Conservation (phyloP, 2,888 invertebrate genomes). For the Sericinus montela region DNA sequence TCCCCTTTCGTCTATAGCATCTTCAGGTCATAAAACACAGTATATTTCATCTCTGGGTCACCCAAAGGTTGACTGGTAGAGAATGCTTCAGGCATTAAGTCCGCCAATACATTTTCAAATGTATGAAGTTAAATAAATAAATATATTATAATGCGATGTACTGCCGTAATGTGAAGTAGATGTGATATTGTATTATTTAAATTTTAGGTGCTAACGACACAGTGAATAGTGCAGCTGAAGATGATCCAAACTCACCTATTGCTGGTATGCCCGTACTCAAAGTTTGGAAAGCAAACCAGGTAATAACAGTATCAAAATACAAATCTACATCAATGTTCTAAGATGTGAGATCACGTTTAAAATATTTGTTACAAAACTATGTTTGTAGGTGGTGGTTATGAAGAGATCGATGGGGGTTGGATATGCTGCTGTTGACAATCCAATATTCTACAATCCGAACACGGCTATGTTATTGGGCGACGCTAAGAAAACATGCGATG, state of each 20-base stretch:
- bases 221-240: slow-evolving; percentile 93
- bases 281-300: slow-evolving; percentile 93
- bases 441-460: slow-evolving; percentile 94
- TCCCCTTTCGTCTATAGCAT: no score
- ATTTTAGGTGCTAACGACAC: slow-evolving; percentile 89
- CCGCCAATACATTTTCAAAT: no score
- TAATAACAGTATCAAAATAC: slow-evolving; percentile 33
- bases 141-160: no score
- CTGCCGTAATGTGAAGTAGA: no score
- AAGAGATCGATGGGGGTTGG: slow-evolving; percentile 93
- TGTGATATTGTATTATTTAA: not conserved
- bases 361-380: not conserved
- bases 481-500: slow-evolving; percentile 94
- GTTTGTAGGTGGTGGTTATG: slow-evolving; percentile 89
- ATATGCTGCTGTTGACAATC: slow-evolving; percentile 95
- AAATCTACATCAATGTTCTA: no score
- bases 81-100: no score
- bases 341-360: no score
- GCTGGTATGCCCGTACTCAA: slow-evolving; percentile 95
- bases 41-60: no score
- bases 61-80: no score
- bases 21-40: no score
- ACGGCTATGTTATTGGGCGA: slow-evolving; percentile 93
- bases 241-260: slow-evolving; percentile 94
- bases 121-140: no score